Evolutionary conservation across 1,140 invertebrate species (phyloP), one percentile per base, ranked within the genome.

Genomic region (Coboldia fuscipes): DNA sequence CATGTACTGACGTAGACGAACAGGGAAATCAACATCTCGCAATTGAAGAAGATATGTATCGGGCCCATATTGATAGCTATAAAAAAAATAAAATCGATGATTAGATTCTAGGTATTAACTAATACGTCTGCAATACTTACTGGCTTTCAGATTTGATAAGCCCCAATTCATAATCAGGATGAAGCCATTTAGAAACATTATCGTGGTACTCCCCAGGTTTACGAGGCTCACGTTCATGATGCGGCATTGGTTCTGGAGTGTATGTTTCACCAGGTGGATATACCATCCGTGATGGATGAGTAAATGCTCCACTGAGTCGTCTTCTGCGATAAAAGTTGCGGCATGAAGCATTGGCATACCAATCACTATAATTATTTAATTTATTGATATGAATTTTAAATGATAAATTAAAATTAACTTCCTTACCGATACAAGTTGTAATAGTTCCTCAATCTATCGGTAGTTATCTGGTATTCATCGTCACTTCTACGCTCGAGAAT

Each of bases 31-130:
- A 1, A 84, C 76, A 55, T 94, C 90, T 22, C 88, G 67, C 12
- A 93, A 58, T 56, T 94, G 89, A 5, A 97, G 62, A 3, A 97
- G 61, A 55, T 94, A 92, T 1, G 90, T 96, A 50, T 97, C 90
- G 1, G 89, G 89, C 1, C 90, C 90, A 58, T 85, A 78, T 60
- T 93, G 86, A 56, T 92, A 92, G 47, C 82, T 88, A 47, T 17
- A 58, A 60, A 30, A 13, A 12, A 36, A 20, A 19, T 35, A 20
- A 29, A 30, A 24, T 36, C 24, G 24, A n/a, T 24, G 7, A 24
- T n/a, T 24, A 7, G n/a, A 24, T 24, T 7, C n/a, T 24, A 24
- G n/a, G n/a, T 7, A 24, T 24, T 8, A 24, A n/a, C 23, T 7
- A 24, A 24, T n/a, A 24, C 14, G 8, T 10, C 5, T 15, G 27